Percentiles rank a stretch among this genome's conserved stretches.
These are phyloP conservation scores for Emydocephalus ijimae DNA, from an alignment of 2,113 vertebrate genomes.

Conservation along the genomic window DNA sequence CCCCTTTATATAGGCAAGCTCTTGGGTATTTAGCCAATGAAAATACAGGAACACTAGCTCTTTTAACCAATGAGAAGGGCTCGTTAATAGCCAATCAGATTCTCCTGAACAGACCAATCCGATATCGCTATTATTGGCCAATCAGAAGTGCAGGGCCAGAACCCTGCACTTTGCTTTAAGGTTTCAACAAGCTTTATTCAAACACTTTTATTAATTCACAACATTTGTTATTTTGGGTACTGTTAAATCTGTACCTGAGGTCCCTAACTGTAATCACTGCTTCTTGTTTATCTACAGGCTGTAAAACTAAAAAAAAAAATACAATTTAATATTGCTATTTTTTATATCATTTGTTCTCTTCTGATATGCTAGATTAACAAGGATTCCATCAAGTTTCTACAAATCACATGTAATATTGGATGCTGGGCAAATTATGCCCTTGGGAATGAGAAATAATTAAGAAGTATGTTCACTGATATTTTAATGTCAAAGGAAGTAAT, in stretches of 20 bases:
- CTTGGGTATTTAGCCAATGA: no score
- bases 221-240: neutral
- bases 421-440: constrained; percentile 21
- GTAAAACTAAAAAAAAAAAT: constrained; percentile 4
- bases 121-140: no score
- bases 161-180: no score
- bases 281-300: constrained; percentile 24
- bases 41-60: no score
- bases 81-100: no score
- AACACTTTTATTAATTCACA: no score
- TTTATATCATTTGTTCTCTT: constrained; percentile 36
- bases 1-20: no score
- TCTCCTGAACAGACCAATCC: no score
- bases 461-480: constrained; percentile 57
- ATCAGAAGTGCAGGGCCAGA: no score
- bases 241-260: neutral
- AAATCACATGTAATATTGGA: constrained; percentile 12
- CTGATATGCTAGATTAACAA: constrained; percentile 39
- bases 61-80: no score
- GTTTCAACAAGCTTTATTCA: no score
- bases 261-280: neutral
- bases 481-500: constrained; percentile 59
- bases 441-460: constrained; percentile 50
- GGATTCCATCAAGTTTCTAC: constrained; percentile 33
- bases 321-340: constrained; percentile 13